A percentile compares a stretch with the other conserved stretches of the same genome.
Conservation (phyloP, 2,888 invertebrate genomes). For the Melanotus villosus region DNA sequence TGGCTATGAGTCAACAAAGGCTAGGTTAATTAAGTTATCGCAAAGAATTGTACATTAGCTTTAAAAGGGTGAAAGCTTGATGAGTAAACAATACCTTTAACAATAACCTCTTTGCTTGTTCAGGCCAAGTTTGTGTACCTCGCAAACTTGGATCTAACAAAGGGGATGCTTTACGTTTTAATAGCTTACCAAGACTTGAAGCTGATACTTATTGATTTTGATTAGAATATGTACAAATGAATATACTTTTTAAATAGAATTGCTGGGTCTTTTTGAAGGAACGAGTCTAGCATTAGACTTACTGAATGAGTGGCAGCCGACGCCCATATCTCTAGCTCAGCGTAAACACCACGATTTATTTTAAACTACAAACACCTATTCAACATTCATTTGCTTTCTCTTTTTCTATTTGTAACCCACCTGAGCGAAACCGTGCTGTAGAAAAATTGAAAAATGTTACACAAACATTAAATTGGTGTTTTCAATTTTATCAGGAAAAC, state of each 20-base stretch:
- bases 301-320: conserved; percentile 13
- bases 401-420: too few relatives aligned
- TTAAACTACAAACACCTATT: conserved; percentile 20
- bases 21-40: neutral
- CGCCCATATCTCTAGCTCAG: conserved; percentile 19
- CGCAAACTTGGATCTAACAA: neutral
- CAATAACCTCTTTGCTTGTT: neutral
- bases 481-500: too few relatives aligned
- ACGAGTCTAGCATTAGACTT: neutral
- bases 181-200: neutral
- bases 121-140: neutral
- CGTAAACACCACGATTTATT: conserved; percentile 22
- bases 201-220: neutral
- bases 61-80: neutral
- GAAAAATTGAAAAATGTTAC: too few relatives aligned
- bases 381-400: conserved; percentile 11
- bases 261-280: neutral
- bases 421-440: too few relatives aligned
- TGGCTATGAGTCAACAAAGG: neutral
- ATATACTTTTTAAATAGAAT: too few relatives aligned
- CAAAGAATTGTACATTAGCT: neutral
- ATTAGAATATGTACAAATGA: too few relatives aligned
- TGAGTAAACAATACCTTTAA: neutral
- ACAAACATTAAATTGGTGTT: too few relatives aligned
- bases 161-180: too few relatives aligned